These are phyloP conservation scores for Illadopsis cleaveri DNA, from an alignment of 2,113 vertebrate genomes.

Conservation along the genomic window DNA sequence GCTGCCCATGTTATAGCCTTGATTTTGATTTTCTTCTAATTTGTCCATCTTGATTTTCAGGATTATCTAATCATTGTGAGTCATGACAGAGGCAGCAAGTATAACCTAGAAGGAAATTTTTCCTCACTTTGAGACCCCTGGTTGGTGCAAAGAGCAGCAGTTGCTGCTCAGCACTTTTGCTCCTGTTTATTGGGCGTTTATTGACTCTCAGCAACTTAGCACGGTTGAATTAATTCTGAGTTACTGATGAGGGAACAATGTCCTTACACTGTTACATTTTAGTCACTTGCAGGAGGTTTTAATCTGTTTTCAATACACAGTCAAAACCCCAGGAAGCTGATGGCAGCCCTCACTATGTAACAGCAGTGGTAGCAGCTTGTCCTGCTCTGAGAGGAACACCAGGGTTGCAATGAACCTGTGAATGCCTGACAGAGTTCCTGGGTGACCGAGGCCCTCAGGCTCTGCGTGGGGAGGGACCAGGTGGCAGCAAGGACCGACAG, in stretches of 20 bases:
- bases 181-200: not conserved
- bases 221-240: not conserved
- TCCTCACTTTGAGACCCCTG: fast-evolving
- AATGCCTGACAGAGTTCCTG: fast-evolving
- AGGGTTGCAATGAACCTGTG: not conserved
- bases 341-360: fast-evolving
- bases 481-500: not conserved
- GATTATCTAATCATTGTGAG: not conserved
- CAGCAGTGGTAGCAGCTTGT: not conserved
- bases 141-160: fast-evolving
- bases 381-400: fast-evolving
- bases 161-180: not conserved
- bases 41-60: not conserved
- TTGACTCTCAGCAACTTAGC: not conserved
- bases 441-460: fast-evolving
- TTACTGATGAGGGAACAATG: not conserved
- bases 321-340: not conserved
- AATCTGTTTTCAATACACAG: not conserved
- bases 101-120: not conserved
- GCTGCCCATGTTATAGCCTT: not conserved
- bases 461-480: not conserved
- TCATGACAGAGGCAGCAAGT: not conserved
- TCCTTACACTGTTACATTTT: not conserved
- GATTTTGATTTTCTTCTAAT: not conserved
- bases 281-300: not conserved